Evolutionary conservation across 2,113 vertebrate species (phyloP).

Genomic region (Ciconia maguari): DNA sequence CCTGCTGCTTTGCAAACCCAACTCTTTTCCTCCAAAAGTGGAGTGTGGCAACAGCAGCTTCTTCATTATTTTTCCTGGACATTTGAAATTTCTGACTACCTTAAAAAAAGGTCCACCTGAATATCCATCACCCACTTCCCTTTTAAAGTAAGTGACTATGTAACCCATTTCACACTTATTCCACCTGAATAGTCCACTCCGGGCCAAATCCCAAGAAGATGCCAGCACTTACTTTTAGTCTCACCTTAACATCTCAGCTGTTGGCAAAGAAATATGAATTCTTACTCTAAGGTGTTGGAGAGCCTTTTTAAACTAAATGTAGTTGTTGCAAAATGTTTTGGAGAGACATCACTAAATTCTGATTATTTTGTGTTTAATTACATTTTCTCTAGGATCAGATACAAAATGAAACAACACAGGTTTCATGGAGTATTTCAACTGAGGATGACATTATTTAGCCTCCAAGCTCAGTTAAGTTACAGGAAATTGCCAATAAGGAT

Average conservation of each 20-base stretch:
- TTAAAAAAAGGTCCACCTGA: not conserved
- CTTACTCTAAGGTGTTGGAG: not conserved
- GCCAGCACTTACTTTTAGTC: not conserved
- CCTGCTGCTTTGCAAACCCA: slow-evolving; percentile 40
- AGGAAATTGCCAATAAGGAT: not conserved
- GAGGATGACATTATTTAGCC: not conserved
- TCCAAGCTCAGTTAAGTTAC: not conserved
- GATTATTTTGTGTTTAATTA: not conserved
- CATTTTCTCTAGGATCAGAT: not conserved
- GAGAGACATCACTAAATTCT: not conserved
- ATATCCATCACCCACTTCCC: not conserved
- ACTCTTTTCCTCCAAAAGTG: not conserved
- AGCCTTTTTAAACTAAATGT: not conserved
- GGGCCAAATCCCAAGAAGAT: not conserved
- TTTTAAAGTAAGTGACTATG: not conserved
- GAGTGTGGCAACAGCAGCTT: not conserved
- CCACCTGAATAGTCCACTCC: not conserved
- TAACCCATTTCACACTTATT: not conserved
- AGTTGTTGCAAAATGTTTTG: not conserved
- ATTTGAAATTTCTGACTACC: not conserved
- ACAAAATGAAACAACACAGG: not conserved
- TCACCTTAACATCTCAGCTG: not conserved
- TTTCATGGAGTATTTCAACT: not conserved
- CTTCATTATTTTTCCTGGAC: not conserved
- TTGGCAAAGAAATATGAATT: not conserved